Percentiles rank a stretch among this genome's conserved stretches.
Evolutionary conservation across 2,113 vertebrate genomes (phyloP).

Genomic region (Callocephalon fimbriatum): DNA sequence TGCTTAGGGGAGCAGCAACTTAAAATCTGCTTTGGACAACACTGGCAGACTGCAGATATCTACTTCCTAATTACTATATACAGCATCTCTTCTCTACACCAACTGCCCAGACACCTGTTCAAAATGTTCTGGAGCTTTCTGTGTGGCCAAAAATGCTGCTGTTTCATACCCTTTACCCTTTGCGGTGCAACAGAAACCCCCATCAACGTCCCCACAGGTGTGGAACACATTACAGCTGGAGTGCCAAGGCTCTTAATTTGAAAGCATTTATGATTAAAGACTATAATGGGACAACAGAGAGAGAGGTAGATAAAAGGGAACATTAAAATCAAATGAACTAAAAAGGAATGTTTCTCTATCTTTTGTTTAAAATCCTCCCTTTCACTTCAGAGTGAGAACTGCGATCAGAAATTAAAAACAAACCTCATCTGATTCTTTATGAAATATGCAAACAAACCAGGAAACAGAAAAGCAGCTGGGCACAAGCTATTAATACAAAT

Average conservation of each 20-base stretch:
- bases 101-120: background rate
- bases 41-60: background rate
- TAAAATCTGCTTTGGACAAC: background rate
- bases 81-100: background rate
- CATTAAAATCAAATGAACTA: background rate
- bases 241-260: background rate
- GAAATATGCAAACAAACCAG: background rate
- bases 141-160: background rate
- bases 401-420: background rate
- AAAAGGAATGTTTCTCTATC: background rate
- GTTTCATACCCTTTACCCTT: background rate
- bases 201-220: background rate
- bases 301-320: background rate
- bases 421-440: background rate
- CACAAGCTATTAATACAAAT: background rate
- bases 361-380: background rate
- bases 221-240: background rate
- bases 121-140: background rate
- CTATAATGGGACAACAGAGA: background rate
- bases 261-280: background rate
- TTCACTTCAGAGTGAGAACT: background rate
- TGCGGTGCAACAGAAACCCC: background rate
- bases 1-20: background rate
- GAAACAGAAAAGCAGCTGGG: background rate
- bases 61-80: fast-evolving